Percentiles rank a stretch among this genome's conserved stretches.
These are phyloP conservation scores for Arctia plantaginis DNA, from an alignment of 2,888 invertebrate genomes.

Conservation along the genomic window DNA sequence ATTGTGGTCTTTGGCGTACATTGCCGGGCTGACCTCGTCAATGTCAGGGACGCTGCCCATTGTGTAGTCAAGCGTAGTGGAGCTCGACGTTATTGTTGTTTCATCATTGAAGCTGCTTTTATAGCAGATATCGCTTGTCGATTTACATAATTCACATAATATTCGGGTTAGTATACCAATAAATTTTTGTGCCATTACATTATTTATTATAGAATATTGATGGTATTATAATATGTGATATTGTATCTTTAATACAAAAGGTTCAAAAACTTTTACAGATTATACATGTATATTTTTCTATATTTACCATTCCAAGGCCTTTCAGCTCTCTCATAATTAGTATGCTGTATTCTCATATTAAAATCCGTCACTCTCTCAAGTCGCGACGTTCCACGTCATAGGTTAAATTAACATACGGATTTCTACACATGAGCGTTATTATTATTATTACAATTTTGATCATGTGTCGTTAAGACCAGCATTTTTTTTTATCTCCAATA, in stretches of 20 bases:
- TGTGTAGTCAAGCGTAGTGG: constrained; percentile 64
- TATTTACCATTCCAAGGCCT: background rate
- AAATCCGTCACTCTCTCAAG: background rate
- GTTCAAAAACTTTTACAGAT: background rate
- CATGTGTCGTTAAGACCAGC: background rate
- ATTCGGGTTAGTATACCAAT: constrained; percentile 17
- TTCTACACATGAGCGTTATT: background rate
- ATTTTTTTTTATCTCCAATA: background rate
- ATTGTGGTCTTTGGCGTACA: constrained; percentile 63
- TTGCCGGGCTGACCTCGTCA: constrained; percentile 68
- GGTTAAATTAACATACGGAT: background rate
- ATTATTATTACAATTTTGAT: background rate
- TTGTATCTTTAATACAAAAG: background rate
- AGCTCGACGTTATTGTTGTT: constrained; percentile 57
- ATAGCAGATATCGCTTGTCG: constrained; percentile 29
- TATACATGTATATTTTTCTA: background rate
- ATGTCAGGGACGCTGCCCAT: constrained; percentile 70
- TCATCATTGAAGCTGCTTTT: constrained; percentile 53
- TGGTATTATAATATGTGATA: no score
- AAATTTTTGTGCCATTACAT: background rate
- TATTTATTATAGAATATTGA: background rate
- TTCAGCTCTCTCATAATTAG: background rate
- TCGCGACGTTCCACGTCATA: background rate
- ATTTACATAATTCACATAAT: constrained; percentile 35
- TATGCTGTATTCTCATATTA: background rate